A percentile compares a stretch with the other conserved stretches of the same genome.
Evolutionary conservation across 2,888 invertebrate genomes (phyloP).

Genomic region (Himalopsyche anomala): DNA sequence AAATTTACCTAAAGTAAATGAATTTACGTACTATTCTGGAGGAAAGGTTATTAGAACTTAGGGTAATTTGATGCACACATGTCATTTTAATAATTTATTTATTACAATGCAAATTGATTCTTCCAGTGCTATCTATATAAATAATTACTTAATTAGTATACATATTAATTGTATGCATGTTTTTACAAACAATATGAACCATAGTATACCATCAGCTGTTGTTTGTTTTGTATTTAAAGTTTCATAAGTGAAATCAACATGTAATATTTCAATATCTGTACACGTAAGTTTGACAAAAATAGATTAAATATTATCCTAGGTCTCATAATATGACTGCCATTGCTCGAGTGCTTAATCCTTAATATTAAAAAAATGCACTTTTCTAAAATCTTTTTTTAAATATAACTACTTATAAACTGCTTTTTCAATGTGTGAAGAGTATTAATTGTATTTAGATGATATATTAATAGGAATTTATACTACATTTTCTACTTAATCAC

Average conservation of each 20-base stretch:
- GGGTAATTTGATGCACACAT: constrained; percentile 19
- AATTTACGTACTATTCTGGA: neutral
- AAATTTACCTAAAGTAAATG: neutral
- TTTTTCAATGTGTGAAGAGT: constrained; percentile 42
- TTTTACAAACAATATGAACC: constrained; percentile 25
- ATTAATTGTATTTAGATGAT: constrained; percentile 38
- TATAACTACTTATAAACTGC: constrained; percentile 43
- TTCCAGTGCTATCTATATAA: constrained; percentile 39
- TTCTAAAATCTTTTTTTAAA: constrained; percentile 39
- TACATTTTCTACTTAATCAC: constrained; percentile 42
- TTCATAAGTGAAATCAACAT: constrained; percentile 9
- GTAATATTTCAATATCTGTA: constrained; percentile 35
- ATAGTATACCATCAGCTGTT: neutral
- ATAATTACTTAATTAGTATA: constrained; percentile 22
- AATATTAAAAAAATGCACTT: constrained; percentile 38
- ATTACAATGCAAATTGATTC: constrained; percentile 14
- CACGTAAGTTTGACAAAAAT: constrained; percentile 24
- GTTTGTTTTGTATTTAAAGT: constrained; percentile 36
- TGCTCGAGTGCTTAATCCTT: constrained; percentile 36
- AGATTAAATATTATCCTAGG: constrained; percentile 32
- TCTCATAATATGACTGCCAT: constrained; percentile 40
- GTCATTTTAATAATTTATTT: constrained; percentile 33
- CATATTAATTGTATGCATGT: constrained; percentile 19
- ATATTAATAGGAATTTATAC: constrained; percentile 40
- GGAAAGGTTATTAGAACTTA: neutral